Percentiles rank a stretch among this genome's conserved stretches.
Evolutionary conservation across 2,888 invertebrate genomes (phyloP).

Genomic region (Nomada hirtipes): DNA sequence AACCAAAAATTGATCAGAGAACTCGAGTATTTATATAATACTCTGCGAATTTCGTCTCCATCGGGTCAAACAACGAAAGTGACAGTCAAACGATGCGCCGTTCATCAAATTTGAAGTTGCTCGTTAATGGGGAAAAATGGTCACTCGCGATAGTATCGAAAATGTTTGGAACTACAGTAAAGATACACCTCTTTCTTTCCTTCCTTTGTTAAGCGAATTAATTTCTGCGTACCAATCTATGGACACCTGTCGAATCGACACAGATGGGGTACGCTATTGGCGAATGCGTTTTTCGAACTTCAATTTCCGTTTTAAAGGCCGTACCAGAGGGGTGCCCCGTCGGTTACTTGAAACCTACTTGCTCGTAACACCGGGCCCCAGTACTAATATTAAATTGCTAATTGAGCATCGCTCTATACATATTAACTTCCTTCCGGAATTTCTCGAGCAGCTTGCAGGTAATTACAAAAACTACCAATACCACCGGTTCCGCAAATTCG

Average conservation of each 20-base stretch:
- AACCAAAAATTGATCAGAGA: conserved; percentile 5
- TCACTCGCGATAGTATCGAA: background rate
- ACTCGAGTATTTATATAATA: background rate
- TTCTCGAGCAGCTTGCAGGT: background rate
- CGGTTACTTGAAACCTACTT: conserved; percentile 33
- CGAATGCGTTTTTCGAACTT: conserved; percentile 39
- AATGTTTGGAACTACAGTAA: no score
- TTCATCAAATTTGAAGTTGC: conserved; percentile 32
- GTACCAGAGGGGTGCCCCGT: conserved; percentile 17
- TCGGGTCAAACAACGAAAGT: conserved; percentile 18
- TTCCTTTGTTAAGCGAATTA: no score
- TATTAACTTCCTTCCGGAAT: conserved; percentile 9
- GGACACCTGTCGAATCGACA: conserved; percentile 57
- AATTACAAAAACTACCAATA: conserved; percentile 4
- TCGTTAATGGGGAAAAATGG: background rate
- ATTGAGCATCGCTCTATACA: conserved; percentile 28
- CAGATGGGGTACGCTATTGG: conserved; percentile 59
- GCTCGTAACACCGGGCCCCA: conserved; percentile 2
- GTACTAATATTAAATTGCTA: conserved; percentile 41
- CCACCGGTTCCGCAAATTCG: no score
- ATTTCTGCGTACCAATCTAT: conserved; percentile 12
- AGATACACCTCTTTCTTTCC: no score
- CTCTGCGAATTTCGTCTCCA: conserved; percentile 44
- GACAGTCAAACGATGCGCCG: conserved; percentile 28
- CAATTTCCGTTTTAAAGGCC: conserved; percentile 63